Base-by-base conservation (phyloP, 1,140 invertebrate genomes). In the Pseudomyrmex concolor region DNA sequence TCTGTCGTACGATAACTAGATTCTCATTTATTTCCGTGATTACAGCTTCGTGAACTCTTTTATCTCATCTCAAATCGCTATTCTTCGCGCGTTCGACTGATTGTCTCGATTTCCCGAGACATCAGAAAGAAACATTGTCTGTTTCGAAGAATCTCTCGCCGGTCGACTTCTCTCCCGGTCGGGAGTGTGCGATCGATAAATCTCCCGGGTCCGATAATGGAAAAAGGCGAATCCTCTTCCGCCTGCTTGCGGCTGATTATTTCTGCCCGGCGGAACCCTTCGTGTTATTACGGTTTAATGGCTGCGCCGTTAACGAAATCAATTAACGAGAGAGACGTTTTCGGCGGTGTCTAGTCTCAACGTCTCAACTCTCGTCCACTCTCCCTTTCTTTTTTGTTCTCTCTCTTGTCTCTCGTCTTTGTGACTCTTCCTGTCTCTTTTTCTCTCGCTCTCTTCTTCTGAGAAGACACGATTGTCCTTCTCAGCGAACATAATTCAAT, bases 261-360 rank as follows among this genome's bases (percentile, higher is more conserved):
- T 83, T 59, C 60, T 70, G 59, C 85, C n/a, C 85, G 85, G 86
- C 81, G 71, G 81, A 73, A 86, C 68, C 66, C 64, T 82, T 25
- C 54, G 25, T n/a, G 67, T 82, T 83, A 86, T 87, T 84, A 84
- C 54, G 48, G 55, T 72, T 86, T 86, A 86, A 87, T 86, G 73
- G 81, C 63, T 59, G 55, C 43, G 43, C 73, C 57, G 81, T 87
- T 87, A 87, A 83, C 86, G 72, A 87, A 80, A 86, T 87, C 85
- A 86, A 86, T 87, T 87, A 87, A 86, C 67, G 17, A 77, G 50
- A 15, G 17, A 22, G 60, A 25, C 22, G 43, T 55, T 82, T 34
- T 74, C 50, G 55, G 43, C 25, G 57, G 72, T 43, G 43, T 66
- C 57, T 25, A 45, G 12, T 45, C 34, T 7, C 64, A 72, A 80